phyloP scores from a whole-genome alignment of 2,797 vertebrate species.

The Pipistrellus nathusii region DNA sequence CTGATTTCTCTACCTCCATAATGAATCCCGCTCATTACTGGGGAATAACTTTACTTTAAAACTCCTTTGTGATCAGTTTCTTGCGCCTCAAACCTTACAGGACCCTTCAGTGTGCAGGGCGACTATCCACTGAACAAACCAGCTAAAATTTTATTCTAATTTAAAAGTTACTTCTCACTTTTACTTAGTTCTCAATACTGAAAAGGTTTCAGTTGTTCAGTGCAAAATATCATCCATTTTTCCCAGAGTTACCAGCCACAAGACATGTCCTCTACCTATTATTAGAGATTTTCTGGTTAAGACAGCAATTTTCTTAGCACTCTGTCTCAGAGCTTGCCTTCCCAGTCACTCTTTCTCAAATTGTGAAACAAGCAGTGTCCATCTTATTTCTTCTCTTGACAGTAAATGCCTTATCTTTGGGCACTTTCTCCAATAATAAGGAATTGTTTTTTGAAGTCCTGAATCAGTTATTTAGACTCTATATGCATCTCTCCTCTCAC shows the following conservation, averaged over 20 bases:
- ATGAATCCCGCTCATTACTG: too few species aligned
- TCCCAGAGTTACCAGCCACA: background rate
- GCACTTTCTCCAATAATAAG: background rate
- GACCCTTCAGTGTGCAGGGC: too few species aligned
- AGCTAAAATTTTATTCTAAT: background rate
- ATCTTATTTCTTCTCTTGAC: background rate
- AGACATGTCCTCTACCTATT: background rate
- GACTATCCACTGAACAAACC: too few species aligned
- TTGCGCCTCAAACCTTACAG: too few species aligned
- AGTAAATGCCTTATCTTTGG: background rate
- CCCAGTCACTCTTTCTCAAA: constrained; percentile 12
- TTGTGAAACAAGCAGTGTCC: constrained; percentile 25
- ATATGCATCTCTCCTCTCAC: background rate
- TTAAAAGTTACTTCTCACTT: background rate
- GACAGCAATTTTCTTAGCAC: background rate
- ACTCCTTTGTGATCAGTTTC: too few species aligned
- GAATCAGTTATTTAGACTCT: constrained; percentile 19
- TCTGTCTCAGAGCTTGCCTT: constrained; percentile 15
- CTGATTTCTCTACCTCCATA: too few species aligned
- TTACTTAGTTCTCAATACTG: background rate
- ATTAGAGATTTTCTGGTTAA: constrained; percentile 25
- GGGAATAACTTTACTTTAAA: too few species aligned
- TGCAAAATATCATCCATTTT: constrained; percentile 39
- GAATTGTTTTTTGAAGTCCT: background rate
- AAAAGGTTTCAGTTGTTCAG: background rate